phyloP scores from a whole-genome alignment of 2,113 vertebrate genomes.

The Lathamus discolor region DNA sequence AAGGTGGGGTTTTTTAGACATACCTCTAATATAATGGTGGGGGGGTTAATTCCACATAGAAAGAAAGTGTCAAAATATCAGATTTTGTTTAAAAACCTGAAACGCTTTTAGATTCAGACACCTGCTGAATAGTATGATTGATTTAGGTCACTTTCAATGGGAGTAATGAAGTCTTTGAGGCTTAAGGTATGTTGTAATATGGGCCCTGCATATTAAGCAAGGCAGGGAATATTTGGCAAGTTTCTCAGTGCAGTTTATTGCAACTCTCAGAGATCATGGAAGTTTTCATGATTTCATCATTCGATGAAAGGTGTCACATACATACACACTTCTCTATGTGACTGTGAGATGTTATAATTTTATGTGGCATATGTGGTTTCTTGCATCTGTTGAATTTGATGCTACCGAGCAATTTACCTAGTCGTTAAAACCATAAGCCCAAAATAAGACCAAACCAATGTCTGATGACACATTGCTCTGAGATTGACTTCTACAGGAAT shows the following conservation, averaged over 20 bases:
- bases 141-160: not conserved
- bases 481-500: not conserved
- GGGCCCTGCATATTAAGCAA: not conserved
- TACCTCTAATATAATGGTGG: not conserved
- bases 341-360: not conserved
- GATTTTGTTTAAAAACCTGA: not conserved
- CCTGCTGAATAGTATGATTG: not conserved
- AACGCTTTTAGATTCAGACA: not conserved
- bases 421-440: not conserved
- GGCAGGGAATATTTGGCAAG: not conserved
- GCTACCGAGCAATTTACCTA: not conserved
- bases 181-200: rapidly evolving
- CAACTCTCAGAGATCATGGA: not conserved
- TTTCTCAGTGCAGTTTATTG: not conserved
- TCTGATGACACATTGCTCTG: not conserved
- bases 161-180: not conserved
- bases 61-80: not conserved
- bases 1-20: not conserved
- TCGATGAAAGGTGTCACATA: not conserved
- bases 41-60: not conserved
- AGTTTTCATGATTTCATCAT: not conserved
- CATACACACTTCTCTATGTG: not conserved
- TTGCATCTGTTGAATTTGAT: not conserved
- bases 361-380: not conserved
- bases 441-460: not conserved